Evolutionary conservation across 2,888 invertebrate species (phyloP), one percentile per base, ranked within the genome.

Genomic region (Biston betularia): DNA sequence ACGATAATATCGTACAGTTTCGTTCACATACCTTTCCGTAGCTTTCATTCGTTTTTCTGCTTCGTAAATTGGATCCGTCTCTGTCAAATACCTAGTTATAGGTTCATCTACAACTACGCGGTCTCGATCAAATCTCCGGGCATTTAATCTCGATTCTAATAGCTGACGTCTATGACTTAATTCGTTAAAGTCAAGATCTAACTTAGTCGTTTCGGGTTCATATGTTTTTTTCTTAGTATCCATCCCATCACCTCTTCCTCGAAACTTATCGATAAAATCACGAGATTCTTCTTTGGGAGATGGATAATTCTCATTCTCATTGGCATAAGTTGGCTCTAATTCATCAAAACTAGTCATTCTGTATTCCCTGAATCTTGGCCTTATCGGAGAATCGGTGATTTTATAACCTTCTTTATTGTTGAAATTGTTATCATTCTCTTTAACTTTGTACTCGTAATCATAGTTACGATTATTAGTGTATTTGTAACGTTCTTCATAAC

Each of bases 71-170:
- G 93, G 87, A 87, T 95, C 92, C 74, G 94, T 90, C 83, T 95
- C 89, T 65, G 71, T 69, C 0, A 93, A 75, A 80, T 91, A 89
- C 82, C 94, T 79, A 70, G 94, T 75, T 76, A 94, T 81, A 0
- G 93, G 88, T 71, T 91, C 90, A 61, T 86, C 90, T n/a, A 86
- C 77, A 70, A 83, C 84, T 15, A 82, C 76, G 72, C 81, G 87
- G 64, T 89, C 91, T 3, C 92, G 84, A 60, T 91, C 93, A 65
- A 86, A 81, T 72, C 91, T 91, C 54, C 96, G 94, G 40, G 96
- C 96, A 65, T 96, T 95, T 55, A 97, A 95, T 68, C 97, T 94
- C 0, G 97, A 97, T 84, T 97, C 97, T 14, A 97, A 89, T 46
- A 96, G 94, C 69, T 97, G 96, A 14, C 97, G 93, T 58, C 97